phyloP scores from a whole-genome alignment of 2,113 vertebrate genomes.

The Sceloporus tristichus region DNA sequence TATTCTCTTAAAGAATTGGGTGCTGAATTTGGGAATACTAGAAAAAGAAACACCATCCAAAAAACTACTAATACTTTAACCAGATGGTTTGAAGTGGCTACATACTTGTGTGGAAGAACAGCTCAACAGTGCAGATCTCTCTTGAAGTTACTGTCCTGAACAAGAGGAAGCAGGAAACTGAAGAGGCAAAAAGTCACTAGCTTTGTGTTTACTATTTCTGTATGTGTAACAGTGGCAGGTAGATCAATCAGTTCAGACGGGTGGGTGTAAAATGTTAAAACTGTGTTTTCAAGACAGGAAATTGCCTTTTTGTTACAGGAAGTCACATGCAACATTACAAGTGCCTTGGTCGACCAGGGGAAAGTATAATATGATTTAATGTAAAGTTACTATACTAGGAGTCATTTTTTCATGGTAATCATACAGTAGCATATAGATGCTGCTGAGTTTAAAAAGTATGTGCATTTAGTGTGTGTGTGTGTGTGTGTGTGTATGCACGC shows the following conservation, averaged over 20 bases:
- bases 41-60: conserved; percentile 55
- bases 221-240: conserved; percentile 66
- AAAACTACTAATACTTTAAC: conserved; percentile 68
- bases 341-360: neutral
- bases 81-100: conserved; percentile 24
- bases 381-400: conserved; percentile 51
- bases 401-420: conserved; percentile 44
- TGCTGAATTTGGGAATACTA: conserved; percentile 11
- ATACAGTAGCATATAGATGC: conserved; percentile 27
- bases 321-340: conserved; percentile 49
- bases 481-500: neutral
- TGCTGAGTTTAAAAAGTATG: conserved; percentile 30
- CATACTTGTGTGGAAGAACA: conserved; percentile 43
- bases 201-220: conserved; percentile 44
- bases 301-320: conserved; percentile 57
- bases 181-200: conserved; percentile 58
- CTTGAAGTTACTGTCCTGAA: conserved; percentile 49
- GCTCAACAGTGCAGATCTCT: conserved; percentile 47
- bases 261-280: conserved; percentile 58
- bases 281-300: conserved; percentile 60
- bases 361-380: conserved; percentile 27
- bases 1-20: neutral
- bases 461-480: conserved; percentile 19
- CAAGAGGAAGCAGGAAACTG: conserved; percentile 57
- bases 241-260: conserved; percentile 60